Conservation (phyloP, 2,797 vertebrate genomes). For the Carapus acus region DNA sequence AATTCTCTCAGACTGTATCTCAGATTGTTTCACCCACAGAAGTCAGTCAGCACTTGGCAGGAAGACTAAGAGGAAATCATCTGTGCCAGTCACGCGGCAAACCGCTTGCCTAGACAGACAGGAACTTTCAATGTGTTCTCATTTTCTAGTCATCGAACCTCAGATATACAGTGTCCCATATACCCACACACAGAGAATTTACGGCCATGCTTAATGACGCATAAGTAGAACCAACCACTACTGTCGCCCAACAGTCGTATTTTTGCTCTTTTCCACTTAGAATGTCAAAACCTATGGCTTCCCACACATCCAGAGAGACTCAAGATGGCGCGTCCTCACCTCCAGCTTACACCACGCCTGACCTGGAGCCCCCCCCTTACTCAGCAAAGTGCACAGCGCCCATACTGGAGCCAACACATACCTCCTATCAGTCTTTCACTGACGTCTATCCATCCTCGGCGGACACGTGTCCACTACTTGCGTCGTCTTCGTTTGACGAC, state of each 20-base stretch:
- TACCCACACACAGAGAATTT: too few relatives aligned
- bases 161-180: too few relatives aligned
- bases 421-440: slow-evolving; percentile 13
- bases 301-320: neutral
- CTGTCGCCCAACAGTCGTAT: too few relatives aligned
- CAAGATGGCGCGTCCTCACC: slow-evolving; percentile 3
- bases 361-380: slow-evolving; percentile 41
- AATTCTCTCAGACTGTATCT: too few relatives aligned
- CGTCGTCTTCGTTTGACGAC: slow-evolving; percentile 41
- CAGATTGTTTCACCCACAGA: too few relatives aligned
- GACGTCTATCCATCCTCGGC: slow-evolving; percentile 7
- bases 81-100: too few relatives aligned
- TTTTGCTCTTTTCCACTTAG: slow-evolving; percentile 25
- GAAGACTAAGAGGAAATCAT: too few relatives aligned
- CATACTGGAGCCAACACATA: neutral
- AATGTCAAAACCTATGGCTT: slow-evolving; percentile 42
- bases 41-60: too few relatives aligned
- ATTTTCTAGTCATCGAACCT: too few relatives aligned
- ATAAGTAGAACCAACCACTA: neutral
- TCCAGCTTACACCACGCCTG: slow-evolving; percentile 8
- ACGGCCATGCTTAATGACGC: neutral
- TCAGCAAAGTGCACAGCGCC: slow-evolving; percentile 14
- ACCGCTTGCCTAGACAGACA: neutral
- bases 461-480: neutral
- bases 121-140: neutral